Conservation (phyloP, 2,113 vertebrate genomes). For the Mola mola region DNA sequence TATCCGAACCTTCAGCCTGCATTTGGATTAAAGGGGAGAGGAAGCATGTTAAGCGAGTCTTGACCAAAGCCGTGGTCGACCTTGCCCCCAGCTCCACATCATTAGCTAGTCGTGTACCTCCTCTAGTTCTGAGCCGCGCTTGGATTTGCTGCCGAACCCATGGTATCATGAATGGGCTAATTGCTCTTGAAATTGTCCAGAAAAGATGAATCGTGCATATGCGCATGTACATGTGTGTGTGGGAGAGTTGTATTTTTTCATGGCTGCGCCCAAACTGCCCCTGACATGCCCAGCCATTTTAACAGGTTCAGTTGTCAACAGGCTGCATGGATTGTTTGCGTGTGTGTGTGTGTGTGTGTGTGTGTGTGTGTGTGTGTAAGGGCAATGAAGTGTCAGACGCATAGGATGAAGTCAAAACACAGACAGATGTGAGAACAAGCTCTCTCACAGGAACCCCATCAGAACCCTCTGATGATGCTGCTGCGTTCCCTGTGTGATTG, state of each 20-base stretch:
- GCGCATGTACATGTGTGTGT: neutral
- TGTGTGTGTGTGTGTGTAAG: neutral
- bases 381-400: conserved; percentile 38
- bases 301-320: conserved; percentile 31
- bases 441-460: conserved; percentile 54
- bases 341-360: neutral
- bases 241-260: neutral
- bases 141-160: conserved; percentile 49
- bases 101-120: conserved; percentile 61
- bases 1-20: conserved; percentile 54
- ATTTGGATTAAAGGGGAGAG: conserved; percentile 60
- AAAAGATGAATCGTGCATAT: conserved; percentile 11
- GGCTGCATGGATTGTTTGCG: too few relatives aligned
- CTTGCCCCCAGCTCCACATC: conserved; percentile 55
- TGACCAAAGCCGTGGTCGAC: conserved; percentile 44
- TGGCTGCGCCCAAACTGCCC: conserved; percentile 5
- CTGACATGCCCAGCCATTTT: conserved; percentile 35
- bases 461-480: conserved; percentile 46
- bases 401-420: conserved; percentile 54
- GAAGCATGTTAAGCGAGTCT: conserved; percentile 47
- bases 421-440: conserved; percentile 66
- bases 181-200: conserved; percentile 72
- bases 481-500: conserved; percentile 41
- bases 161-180: conserved; percentile 63
- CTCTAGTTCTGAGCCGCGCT: conserved; percentile 25